These are phyloP conservation scores for Triplophysa siluroides DNA, from an alignment of 2,113 vertebrate species.

Conservation along the genomic window DNA sequence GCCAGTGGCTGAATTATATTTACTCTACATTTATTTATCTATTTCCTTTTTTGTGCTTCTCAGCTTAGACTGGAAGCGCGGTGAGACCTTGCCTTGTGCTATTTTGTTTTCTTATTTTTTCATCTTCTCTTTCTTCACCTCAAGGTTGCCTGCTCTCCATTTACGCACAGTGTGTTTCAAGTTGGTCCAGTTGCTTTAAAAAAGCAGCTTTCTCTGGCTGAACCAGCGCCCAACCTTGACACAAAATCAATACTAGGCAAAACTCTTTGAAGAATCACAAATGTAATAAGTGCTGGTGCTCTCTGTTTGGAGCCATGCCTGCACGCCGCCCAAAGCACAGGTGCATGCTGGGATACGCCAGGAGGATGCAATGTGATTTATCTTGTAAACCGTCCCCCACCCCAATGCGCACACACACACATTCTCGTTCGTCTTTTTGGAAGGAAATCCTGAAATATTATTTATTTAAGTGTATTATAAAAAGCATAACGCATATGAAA, in stretches of 20 bases:
- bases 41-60: constrained; percentile 29
- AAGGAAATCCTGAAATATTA: neutral
- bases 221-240: constrained; percentile 81
- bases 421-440: neutral
- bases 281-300: constrained; percentile 79
- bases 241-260: constrained; percentile 84
- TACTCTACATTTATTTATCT: constrained; percentile 41
- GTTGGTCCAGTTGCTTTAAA: constrained; percentile 78
- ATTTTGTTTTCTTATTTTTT: constrained; percentile 60
- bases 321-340: constrained; percentile 42
- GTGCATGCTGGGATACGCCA: constrained; percentile 43
- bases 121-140: constrained; percentile 67
- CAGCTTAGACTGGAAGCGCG: neutral
- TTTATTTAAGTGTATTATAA: neutral
- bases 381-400: constrained; percentile 2
- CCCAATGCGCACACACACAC: neutral
- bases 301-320: constrained; percentile 59
- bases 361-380: constrained; percentile 36
- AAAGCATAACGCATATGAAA: neutral
- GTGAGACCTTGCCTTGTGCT: constrained; percentile 3
- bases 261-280: constrained; percentile 84
- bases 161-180: constrained; percentile 72
- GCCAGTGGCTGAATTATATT: constrained; percentile 26
- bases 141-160: constrained; percentile 78
- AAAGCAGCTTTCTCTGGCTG: constrained; percentile 77